Evolutionary conservation across 2,113 vertebrate genomes (phyloP).

Genomic region (Oryzias woworae): DNA sequence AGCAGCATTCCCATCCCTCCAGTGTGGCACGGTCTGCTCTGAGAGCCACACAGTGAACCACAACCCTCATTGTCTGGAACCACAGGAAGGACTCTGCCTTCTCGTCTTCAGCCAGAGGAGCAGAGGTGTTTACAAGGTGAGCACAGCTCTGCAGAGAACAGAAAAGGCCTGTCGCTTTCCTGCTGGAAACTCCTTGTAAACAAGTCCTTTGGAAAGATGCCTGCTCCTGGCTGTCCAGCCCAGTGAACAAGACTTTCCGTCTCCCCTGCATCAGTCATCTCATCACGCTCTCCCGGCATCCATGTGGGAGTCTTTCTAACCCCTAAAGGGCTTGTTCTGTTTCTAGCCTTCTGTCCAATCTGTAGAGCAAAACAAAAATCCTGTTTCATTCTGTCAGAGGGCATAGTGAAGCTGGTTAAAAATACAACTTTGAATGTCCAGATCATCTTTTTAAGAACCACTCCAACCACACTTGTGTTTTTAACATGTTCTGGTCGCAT

Average conservation of each 20-base stretch:
- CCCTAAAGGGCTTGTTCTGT: background rate
- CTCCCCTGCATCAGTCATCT: slow-evolving; percentile 22
- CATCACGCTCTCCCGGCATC: slow-evolving; percentile 9
- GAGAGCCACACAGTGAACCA: slow-evolving; percentile 11
- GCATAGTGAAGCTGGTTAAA: too few species aligned
- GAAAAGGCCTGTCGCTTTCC: slow-evolving; percentile 29
- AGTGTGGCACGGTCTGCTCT: slow-evolving; percentile 12
- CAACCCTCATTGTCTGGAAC: slow-evolving; percentile 18
- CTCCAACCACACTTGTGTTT: too few species aligned
- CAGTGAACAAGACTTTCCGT: slow-evolving; percentile 51
- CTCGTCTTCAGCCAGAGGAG: slow-evolving; percentile 18
- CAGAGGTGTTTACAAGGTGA: slow-evolving; percentile 65
- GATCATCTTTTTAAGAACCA: too few species aligned
- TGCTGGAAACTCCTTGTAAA: slow-evolving; percentile 57
- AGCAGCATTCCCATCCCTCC: slow-evolving; percentile 34
- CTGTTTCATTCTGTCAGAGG: too few species aligned
- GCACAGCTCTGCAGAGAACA: slow-evolving; percentile 18
- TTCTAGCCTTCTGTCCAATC: too few species aligned
- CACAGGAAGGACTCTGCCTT: slow-evolving; percentile 16
- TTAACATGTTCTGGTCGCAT: too few species aligned
- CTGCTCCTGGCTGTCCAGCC: slow-evolving; percentile 13
- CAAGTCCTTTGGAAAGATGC: slow-evolving; percentile 51
- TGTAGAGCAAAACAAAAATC: too few species aligned
- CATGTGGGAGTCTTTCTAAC: slow-evolving; percentile 6
- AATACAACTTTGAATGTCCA: too few species aligned